Conservation (phyloP, 2,113 vertebrate genomes). For the Phrynosoma blainvillii region DNA sequence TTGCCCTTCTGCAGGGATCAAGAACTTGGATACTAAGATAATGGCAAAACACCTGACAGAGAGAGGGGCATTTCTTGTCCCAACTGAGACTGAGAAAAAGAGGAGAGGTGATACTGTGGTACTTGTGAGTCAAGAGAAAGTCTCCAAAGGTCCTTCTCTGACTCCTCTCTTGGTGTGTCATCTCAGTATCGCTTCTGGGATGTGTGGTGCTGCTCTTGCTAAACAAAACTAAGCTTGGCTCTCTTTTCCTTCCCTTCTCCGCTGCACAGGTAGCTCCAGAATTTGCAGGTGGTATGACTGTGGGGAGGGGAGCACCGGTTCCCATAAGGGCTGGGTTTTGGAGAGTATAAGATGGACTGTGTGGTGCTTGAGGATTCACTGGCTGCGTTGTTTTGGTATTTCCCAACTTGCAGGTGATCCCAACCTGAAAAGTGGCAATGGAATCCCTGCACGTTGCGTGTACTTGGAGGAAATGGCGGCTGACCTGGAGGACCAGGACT, state of each 20-base stretch:
- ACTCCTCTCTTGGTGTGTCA: neutral
- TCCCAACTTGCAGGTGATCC: conserved; percentile 84
- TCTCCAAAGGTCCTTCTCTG: neutral
- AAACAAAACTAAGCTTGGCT: neutral
- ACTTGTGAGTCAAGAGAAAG: neutral
- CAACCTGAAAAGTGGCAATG: conserved; percentile 91
- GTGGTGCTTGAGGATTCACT: rapidly evolving
- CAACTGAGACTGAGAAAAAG: neutral
- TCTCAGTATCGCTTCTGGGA: neutral
- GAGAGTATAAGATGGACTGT: rapidly evolving
- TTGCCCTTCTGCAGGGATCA: neutral
- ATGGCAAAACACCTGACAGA: neutral
- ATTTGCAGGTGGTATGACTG: neutral
- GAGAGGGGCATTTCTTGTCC: neutral
- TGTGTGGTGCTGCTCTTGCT: neutral
- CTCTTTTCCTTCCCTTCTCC: too few species aligned
- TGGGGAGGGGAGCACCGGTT: neutral
- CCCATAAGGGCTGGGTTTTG: rapidly evolving
- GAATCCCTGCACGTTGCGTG: conserved; percentile 93
- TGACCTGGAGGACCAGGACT: conserved; percentile 95
- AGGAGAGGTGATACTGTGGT: neutral
- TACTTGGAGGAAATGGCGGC: conserved; percentile 94
- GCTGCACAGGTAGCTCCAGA: rapidly evolving
- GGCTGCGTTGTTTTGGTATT: rapidly evolving
- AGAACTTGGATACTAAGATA: neutral